These are phyloP conservation scores for Latrodectus geometricus DNA, from an alignment of 1,140 invertebrate species.

Conservation along the genomic window DNA sequence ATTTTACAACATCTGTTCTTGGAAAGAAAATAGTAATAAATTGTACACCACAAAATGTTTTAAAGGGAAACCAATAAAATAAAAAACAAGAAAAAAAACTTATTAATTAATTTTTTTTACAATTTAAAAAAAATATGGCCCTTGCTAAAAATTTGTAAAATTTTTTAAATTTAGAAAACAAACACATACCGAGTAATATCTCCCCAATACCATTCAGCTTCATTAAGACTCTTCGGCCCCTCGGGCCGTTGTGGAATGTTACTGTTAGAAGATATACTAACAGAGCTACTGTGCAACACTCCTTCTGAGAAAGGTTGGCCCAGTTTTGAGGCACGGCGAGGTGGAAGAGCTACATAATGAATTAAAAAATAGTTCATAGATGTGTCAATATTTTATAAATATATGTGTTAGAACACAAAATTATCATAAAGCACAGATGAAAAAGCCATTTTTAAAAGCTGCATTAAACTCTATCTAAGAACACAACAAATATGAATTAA, in stretches of 20 bases:
- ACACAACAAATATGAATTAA: too few relatives aligned
- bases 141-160: too few relatives aligned
- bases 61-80: too few relatives aligned
- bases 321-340: conserved; percentile 48
- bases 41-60: too few relatives aligned
- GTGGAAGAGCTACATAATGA: conserved; percentile 50
- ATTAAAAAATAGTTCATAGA: background rate
- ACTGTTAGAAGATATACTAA: conserved; percentile 29
- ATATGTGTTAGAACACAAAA: background rate
- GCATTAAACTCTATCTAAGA: too few relatives aligned
- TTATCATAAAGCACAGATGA: too few relatives aligned
- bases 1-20: too few relatives aligned
- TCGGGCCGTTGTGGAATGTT: conserved; percentile 47
- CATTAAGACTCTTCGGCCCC: conserved; percentile 67
- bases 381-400: background rate
- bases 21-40: too few relatives aligned
- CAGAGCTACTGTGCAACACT: conserved; percentile 8
- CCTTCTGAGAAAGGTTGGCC: conserved; percentile 38
- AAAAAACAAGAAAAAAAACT: too few relatives aligned
- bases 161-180: background rate
- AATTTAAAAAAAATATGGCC: too few relatives aligned
- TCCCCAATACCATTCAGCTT: conserved; percentile 94
- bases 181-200: conserved; percentile 75
- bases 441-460: too few relatives aligned
- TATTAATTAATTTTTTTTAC: too few relatives aligned